phyloP scores from a whole-genome alignment of 2,797 vertebrate species.

The Crenuchus spilurus region DNA sequence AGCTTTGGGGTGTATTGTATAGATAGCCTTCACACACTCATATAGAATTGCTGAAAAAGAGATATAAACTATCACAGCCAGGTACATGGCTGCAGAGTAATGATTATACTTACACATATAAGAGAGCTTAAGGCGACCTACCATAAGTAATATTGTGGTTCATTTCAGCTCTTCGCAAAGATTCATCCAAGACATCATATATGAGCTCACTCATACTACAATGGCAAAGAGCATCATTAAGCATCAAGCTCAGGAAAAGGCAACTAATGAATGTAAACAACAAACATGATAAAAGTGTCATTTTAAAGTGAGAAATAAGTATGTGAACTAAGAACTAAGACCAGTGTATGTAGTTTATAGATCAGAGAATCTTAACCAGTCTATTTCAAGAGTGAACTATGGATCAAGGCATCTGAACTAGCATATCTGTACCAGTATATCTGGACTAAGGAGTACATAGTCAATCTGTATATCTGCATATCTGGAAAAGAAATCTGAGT shows the following conservation, averaged over 20 bases:
- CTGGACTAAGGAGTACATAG: neutral
- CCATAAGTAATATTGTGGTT: slow-evolving; percentile 98
- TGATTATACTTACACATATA: neutral
- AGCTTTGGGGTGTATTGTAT: slow-evolving; percentile 91
- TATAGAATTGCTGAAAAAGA: slow-evolving; percentile 89
- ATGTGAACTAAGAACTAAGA: too few species aligned
- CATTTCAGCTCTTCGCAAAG: slow-evolving; percentile 94
- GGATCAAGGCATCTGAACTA: neutral
- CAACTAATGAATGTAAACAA: neutral
- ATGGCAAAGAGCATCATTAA: slow-evolving; percentile 17
- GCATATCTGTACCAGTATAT: neutral
- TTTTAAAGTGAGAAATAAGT: too few species aligned
- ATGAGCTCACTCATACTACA: slow-evolving; percentile 91
- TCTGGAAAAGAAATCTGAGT: neutral
- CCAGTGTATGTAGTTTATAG: too few species aligned
- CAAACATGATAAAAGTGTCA: neutral
- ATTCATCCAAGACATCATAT: slow-evolving; percentile 96
- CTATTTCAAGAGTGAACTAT: too few species aligned
- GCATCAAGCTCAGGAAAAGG: neutral
- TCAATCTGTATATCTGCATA: neutral
- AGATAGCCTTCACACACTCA: slow-evolving; percentile 95
- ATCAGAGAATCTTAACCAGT: neutral
- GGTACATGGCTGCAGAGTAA: neutral
- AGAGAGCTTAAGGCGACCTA: slow-evolving; percentile 61
- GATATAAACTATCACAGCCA: neutral